Conservation (phyloP, 2,113 vertebrate species). For the Amia ocellicauda region DNA sequence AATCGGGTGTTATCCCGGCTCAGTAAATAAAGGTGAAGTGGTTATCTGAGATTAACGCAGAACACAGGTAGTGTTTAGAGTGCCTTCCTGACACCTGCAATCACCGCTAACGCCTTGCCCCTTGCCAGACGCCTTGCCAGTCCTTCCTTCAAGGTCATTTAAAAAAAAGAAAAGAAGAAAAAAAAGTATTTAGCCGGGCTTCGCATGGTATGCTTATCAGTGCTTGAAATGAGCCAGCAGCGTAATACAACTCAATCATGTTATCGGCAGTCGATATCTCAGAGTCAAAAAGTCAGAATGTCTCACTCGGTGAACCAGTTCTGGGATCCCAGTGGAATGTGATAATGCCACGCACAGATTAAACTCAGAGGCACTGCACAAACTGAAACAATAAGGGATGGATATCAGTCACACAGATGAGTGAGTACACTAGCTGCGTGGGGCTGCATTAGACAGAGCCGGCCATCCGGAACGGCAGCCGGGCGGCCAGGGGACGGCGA, state of each 20-base stretch:
- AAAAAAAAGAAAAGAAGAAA: slow-evolving; percentile 11
- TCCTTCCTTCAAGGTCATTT: slow-evolving; percentile 34
- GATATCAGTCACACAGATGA: slow-evolving; percentile 13
- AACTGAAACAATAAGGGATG: slow-evolving; percentile 13
- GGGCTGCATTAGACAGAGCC: neutral
- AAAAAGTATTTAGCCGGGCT: slow-evolving; percentile 35
- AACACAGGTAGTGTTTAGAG: too few relatives aligned
- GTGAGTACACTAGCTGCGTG: neutral
- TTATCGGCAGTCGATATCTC: slow-evolving; percentile 27
- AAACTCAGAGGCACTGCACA: slow-evolving; percentile 20
- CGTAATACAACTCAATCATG: slow-evolving; percentile 24
- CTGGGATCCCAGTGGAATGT: slow-evolving; percentile 12
- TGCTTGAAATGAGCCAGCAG: slow-evolving; percentile 26
- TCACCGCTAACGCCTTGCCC: neutral
- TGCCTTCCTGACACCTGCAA: too few relatives aligned
- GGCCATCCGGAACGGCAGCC: neutral
- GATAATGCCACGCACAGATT: slow-evolving; percentile 21
- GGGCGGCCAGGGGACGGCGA: slow-evolving; percentile 12
- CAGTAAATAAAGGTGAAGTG: too few relatives aligned
- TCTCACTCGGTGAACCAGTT: slow-evolving; percentile 11
- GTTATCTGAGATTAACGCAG: too few relatives aligned
- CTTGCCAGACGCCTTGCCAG: neutral
- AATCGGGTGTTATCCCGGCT: too few relatives aligned
- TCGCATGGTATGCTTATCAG: slow-evolving; percentile 36
- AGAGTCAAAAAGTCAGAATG: slow-evolving; percentile 16